A percentile compares a stretch with the other conserved stretches of the same genome.
Conservation (phyloP, 2,888 invertebrate species). For the Diarsia brunnea region DNA sequence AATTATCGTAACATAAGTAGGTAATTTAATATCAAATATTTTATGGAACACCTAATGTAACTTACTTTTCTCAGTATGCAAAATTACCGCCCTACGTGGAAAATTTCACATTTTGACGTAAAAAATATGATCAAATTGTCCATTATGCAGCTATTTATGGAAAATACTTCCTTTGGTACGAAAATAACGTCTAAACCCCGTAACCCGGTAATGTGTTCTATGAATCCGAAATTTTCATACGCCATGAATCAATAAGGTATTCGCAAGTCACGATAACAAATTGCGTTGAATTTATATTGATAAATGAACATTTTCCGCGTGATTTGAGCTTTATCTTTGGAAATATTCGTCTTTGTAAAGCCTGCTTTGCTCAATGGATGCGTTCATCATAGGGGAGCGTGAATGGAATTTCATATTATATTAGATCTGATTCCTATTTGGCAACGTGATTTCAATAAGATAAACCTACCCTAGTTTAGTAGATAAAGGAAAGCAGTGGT, state of each 20-base stretch:
- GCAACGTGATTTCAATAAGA: not conserved
- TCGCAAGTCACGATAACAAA: constrained; percentile 73
- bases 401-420: constrained; percentile 32
- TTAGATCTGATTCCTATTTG: constrained; percentile 27
- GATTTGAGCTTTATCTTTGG: constrained; percentile 61
- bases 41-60: not conserved
- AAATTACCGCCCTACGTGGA: no score
- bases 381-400: constrained; percentile 40
- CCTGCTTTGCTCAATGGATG: constrained; percentile 28
- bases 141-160: constrained; percentile 32
- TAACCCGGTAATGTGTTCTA: constrained; percentile 33
- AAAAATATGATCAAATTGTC: constrained; percentile 38
- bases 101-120: not conserved
- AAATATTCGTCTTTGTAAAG: constrained; percentile 55
- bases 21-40: not conserved
- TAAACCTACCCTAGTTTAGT: not conserved
- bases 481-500: not conserved
- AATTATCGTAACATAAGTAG: not conserved
- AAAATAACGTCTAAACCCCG: constrained; percentile 47
- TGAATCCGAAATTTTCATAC: constrained; percentile 63
- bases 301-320: constrained; percentile 67
- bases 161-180: constrained; percentile 30
- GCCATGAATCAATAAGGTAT: constrained; percentile 56
- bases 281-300: constrained; percentile 70
- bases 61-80: not conserved